Conservation (phyloP, 2,113 vertebrate species). For the Brachyistius frenatus region DNA sequence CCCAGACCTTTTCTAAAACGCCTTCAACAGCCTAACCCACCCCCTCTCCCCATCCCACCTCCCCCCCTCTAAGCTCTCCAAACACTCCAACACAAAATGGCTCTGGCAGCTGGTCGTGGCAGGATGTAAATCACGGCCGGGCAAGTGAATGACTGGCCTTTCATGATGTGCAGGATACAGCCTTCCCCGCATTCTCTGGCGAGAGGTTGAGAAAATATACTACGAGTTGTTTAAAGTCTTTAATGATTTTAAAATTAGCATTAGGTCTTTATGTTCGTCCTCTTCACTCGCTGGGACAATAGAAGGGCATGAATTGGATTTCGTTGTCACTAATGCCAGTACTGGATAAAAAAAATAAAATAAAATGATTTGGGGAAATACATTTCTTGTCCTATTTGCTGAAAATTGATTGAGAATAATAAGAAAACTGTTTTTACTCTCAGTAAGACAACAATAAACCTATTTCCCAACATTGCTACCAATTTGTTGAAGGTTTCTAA, state of each 20-base stretch:
- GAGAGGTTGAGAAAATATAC: constrained; percentile 41
- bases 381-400: not conserved
- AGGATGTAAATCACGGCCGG: constrained; percentile 72
- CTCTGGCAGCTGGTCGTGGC: constrained; percentile 77
- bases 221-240: constrained; percentile 36
- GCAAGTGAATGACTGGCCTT: constrained; percentile 74
- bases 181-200: constrained; percentile 49
- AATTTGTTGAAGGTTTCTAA: too few relatives aligned
- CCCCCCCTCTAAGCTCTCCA: constrained; percentile 62
- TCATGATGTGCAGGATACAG: constrained; percentile 70
- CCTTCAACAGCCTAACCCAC: constrained; percentile 59
- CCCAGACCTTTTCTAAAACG: constrained; percentile 69
- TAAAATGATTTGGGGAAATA: not conserved
- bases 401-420: not conserved
- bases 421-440: not conserved
- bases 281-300: not conserved
- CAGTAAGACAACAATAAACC: not conserved
- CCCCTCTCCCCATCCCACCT: constrained; percentile 23
- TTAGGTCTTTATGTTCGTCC: not conserved
- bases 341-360: too few relatives aligned
- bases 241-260: constrained; percentile 50
- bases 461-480: too few relatives aligned
- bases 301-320: not conserved
- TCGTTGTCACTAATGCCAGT: too few relatives aligned
- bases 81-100: constrained; percentile 79